Base-by-base conservation (phyloP, 1,140 invertebrate genomes). In the Drosophila bocqueti region DNA sequence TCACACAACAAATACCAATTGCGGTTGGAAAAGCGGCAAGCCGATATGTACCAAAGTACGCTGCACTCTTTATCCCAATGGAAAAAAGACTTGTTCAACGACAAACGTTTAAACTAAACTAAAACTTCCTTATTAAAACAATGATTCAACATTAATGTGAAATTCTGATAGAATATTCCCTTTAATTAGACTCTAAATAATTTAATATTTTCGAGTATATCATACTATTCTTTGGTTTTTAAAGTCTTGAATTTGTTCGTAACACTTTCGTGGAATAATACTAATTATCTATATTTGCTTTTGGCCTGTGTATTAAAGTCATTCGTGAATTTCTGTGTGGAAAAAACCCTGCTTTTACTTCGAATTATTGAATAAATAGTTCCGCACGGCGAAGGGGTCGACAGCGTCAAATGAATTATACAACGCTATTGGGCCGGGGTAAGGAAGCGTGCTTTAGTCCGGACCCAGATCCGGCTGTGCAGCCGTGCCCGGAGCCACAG, bases 341-440 rank as follows among this genome's bases (percentile, higher is more conserved):
- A 11, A 15, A 34, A 21, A 67, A 26, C 40, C 46, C 36, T 24
- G 21, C 69, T 68, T 61, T 68, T 76, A 68, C 59, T 52, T 52
- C 78, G 71, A 76, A 86, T 90, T 90, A 91, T 90, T 91, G 79
- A 90, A 90, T 90, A 90, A 90, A 90, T 90, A 91, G 85, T 74
- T 86, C 76, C 72, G 81, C 79, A 81, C 77, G 71, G 63, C 83
- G 60, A 91, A 69, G 49, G 74, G 64, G 75, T 76, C 65, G 38
- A 76, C 66, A 67, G 73, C 76, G 68, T 36, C 55, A 61, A 74
- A 90, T 86, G 76, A 90, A 86, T 91, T 86, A 90, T 90, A 80
- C 82, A 89, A 69, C 50, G 47, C 46, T 42, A 50, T 47, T 60
- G 31, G 52, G 16, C 4, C 6, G 34, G 31, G 31, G 18, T 29